Conservation (phyloP, 1,140 invertebrate genomes). For the Meteorus sp. region DNA sequence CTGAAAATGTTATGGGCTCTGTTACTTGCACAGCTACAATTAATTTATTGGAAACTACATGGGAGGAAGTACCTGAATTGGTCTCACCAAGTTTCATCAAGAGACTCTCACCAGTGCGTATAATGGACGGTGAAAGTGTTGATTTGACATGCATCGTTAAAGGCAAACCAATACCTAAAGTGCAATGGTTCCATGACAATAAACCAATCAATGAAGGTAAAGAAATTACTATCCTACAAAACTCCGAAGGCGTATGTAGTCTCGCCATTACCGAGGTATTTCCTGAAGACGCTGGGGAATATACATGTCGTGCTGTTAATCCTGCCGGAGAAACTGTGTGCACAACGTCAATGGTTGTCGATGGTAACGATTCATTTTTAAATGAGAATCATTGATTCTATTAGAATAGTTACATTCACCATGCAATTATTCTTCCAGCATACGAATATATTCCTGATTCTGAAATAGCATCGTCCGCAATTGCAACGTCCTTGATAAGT, state of each 20-base stretch:
- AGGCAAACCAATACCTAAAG: constrained; percentile 80
- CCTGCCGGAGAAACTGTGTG: constrained; percentile 81
- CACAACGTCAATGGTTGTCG: constrained; percentile 77
- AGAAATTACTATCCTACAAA: constrained; percentile 76
- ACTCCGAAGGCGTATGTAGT: constrained; percentile 77
- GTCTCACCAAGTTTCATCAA: constrained; percentile 76
- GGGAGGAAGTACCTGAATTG: constrained; percentile 65
- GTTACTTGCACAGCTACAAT: constrained; percentile 80
- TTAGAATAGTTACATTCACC: neutral
- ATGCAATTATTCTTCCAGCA: constrained; percentile 62
- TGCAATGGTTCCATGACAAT: constrained; percentile 81
- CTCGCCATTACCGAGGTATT: constrained; percentile 90
- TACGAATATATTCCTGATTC: constrained; percentile 92
- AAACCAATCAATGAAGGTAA: constrained; percentile 74
- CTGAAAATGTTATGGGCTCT: constrained; percentile 84
- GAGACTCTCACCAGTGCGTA: constrained; percentile 70
- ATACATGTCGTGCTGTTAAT: constrained; percentile 83
- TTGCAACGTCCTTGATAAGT: constrained; percentile 60
- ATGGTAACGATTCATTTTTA: constrained; percentile 65
- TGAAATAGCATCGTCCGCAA: constrained; percentile 70
- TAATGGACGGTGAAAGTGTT: constrained; percentile 93
- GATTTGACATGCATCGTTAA: constrained; percentile 74
- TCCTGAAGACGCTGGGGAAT: constrained; percentile 89
- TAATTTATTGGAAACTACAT: constrained; percentile 66
- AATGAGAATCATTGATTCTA: constrained; percentile 7